Base-by-base conservation (phyloP, 2,797 vertebrate genomes). In the Sphenodon punctatus region DNA sequence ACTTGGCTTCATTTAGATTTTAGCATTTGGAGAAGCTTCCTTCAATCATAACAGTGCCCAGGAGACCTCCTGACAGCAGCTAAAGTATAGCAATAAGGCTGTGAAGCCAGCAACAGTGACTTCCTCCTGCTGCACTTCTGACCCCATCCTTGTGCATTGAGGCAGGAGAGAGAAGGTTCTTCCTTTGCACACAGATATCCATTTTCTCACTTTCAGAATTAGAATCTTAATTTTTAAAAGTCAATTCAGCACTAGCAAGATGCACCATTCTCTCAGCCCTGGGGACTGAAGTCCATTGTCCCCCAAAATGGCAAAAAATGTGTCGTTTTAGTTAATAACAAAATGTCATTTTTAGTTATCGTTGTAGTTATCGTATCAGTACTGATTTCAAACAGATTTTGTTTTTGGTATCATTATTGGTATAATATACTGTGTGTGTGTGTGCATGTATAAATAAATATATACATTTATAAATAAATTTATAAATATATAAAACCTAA, bases 1-100 rank as follows among this genome's bases (percentile, higher is more conserved):
- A 42, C 12, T 56, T 2, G 0, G 23, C 22, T 74, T 49, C 56
- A 17, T 51, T 34, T 45, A 45, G 45, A 39, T 59, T 51, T 68
- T 17, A 38, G 64, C 4, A n/a, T 6, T 51, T 20, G 9, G 65
- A 69, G 65, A 65, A 45, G n/a, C 25, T 38, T 49, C 34, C 1
- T 3, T 11, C 46, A 30, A 27, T 38, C 11, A 27, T 32, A 8
- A 4, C 39, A 2, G 2, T 0, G 0, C 43, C 6, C 1, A 0
- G 5, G 13, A 27, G 2, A 1, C 15, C 22, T n/a, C 12, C 15
- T 32, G 46, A 12, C 30, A 13, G 2, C 3, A 10, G 38, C 30
- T 43, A 49, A 7, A 5, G 5, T 38, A 32, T 0, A 1, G 43
- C 11, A 43, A 6, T 10, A 32, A 63, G 46, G 42, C 67, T 61